Conservation (phyloP, 1,140 invertebrate species). For the Pseudomyrmex pallidus region DNA sequence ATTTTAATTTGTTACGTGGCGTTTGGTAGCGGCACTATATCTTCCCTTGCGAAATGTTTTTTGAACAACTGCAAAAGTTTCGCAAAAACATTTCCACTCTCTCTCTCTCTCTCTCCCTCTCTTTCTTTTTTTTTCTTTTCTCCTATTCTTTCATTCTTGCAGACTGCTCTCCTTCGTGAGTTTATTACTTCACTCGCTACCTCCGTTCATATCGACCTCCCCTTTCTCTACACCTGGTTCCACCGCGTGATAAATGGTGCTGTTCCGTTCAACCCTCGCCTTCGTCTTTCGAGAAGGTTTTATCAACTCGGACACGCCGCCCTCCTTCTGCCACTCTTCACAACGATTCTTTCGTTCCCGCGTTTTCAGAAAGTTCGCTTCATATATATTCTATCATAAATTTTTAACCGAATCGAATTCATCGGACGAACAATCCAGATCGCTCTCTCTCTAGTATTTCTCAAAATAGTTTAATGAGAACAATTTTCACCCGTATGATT, state of each 20-base stretch:
- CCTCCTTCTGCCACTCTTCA: slow-evolving; percentile 53
- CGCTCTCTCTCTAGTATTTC: neutral
- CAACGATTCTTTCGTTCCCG: slow-evolving; percentile 48
- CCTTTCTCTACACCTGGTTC: slow-evolving; percentile 72
- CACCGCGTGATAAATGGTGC: slow-evolving; percentile 80
- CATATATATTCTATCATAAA: slow-evolving; percentile 5
- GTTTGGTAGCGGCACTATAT: neutral
- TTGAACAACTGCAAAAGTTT: slow-evolving; percentile 48
- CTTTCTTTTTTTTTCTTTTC: slow-evolving; percentile 3
- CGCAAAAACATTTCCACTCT: slow-evolving; percentile 55
- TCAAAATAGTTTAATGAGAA: neutral
- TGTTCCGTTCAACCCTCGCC: slow-evolving; percentile 75
- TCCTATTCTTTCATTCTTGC: slow-evolving; percentile 56
- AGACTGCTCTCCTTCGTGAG: slow-evolving; percentile 61
- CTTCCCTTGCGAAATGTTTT: slow-evolving; percentile 32
- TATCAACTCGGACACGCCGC: slow-evolving; percentile 78
- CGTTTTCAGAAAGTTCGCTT: slow-evolving; percentile 26
- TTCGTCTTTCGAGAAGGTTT: slow-evolving; percentile 75
- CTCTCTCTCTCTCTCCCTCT: slow-evolving; percentile 39
- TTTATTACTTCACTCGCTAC: slow-evolving; percentile 69
- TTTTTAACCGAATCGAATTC: slow-evolving; percentile 14
- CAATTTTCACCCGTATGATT: neutral
- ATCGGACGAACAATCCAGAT: neutral
- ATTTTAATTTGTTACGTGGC: neutral
- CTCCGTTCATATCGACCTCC: slow-evolving; percentile 55